Base-by-base conservation (phyloP, 2,888 invertebrate species). In the Stictocephala bisonia region DNA sequence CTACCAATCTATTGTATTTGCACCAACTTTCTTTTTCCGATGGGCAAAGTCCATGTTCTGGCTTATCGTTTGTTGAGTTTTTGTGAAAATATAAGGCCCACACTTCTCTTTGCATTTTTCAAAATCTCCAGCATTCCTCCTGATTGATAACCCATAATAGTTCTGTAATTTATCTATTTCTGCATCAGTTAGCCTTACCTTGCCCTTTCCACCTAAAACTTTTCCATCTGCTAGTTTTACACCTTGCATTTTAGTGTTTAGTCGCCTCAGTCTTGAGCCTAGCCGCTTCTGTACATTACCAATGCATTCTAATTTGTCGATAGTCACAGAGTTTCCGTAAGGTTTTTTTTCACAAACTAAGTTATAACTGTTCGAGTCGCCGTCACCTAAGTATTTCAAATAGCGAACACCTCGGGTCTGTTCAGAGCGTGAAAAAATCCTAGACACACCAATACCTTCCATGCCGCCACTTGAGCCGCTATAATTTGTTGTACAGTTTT, bases 21-120 rank as follows among this genome's bases (percentile, higher is more conserved):
- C 80, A 80, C 80, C 79, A 79, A 53, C 29, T 15, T 15, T 60
- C n/a, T 13, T 31, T 31, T 22, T 76, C 79, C 29, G 24, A 41
- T 20, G 79, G 79, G 76, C 79, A 80, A 27, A 76, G 31, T 1
- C 76, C 64, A 68, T 81, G 79, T 24, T 75, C 67, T 18, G 78
- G 79, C n/a, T 78, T 73, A 50, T 75, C 75, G 35, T 80, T 76
- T 1, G 79, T 75, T 6, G 79, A 80, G 58, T 35, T 40, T 56
- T 76, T 76, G 51, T 80, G 80, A 35, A 72, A 76, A 56, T 73
- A 80, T 7, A 76, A 76, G 3, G 80, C 79, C 80, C 79, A 80
- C 51, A 81, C 73, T 6, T 70, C 79, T 60, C 75, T 77, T 44
- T 77, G 78, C 79, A 80, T 79, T 6, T 74, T 60, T 77, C 78